Percentiles rank a stretch among this genome's conserved stretches.
phyloP scores from a whole-genome alignment of 2,888 invertebrate species.

The Scotopteryx bipunctaria region DNA sequence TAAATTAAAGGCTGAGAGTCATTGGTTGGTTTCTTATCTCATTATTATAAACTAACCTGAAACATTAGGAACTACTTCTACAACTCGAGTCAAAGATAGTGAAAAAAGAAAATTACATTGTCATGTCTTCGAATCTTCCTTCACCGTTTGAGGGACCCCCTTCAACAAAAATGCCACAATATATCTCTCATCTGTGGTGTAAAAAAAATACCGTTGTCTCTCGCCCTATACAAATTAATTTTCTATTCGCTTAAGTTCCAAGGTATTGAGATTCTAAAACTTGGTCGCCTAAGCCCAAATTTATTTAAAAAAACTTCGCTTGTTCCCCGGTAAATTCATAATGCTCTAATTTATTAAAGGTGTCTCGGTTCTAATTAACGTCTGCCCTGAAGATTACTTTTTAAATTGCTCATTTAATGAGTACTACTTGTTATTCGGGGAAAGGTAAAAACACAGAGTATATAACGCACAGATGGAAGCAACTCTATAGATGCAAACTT shows the following conservation, averaged over 20 bases:
- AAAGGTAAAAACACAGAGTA: slow-evolving; percentile 1
- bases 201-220: background rate
- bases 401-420: slow-evolving; percentile 39
- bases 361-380: slow-evolving; percentile 42
- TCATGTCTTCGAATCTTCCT: too few species aligned
- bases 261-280: slow-evolving; percentile 17
- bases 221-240: background rate
- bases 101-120: too few species aligned
- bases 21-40: too few species aligned
- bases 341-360: slow-evolving; percentile 47
- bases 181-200: background rate
- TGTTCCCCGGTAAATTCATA: slow-evolving; percentile 44
- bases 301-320: slow-evolving; percentile 34
- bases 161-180: background rate
- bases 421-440: slow-evolving; percentile 27
- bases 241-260: background rate
- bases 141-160: too few species aligned
- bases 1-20: background rate
- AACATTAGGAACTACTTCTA: too few species aligned
- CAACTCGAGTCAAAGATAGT: too few species aligned
- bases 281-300: slow-evolving; percentile 34
- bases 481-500: too few species aligned
- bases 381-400: slow-evolving; percentile 36
- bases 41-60: too few species aligned
- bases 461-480: background rate